Conservation (phyloP, 2,888 invertebrate species). For the Eupsilia transversa region DNA sequence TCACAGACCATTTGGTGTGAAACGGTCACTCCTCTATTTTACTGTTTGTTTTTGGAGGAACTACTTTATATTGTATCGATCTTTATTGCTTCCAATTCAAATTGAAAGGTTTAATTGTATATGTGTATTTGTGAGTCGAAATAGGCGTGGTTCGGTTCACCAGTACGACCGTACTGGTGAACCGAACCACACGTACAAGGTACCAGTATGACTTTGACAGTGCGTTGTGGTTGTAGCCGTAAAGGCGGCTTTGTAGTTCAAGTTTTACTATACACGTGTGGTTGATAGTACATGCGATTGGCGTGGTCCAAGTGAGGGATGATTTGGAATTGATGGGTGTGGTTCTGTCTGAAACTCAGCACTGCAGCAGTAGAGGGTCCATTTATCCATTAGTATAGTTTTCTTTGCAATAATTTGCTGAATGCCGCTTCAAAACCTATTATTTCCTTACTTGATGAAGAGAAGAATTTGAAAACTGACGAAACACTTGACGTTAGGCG, state of each 20-base stretch:
- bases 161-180: conserved; percentile 21
- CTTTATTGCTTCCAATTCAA: conserved; percentile 79
- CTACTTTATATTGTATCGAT: conserved; percentile 73
- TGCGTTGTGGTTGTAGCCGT: not conserved
- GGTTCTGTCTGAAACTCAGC: not conserved
- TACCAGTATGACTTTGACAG: not conserved
- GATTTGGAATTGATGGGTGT: conserved; percentile 26
- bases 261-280: not conserved
- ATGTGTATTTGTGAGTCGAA: conserved; percentile 47
- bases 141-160: conserved; percentile 43
- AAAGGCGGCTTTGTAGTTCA: not conserved
- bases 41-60: conserved; percentile 77
- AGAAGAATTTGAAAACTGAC: too few species aligned
- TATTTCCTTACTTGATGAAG: too few species aligned
- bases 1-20: conserved; percentile 82
- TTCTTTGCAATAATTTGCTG: too few species aligned
- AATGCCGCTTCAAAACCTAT: too few species aligned
- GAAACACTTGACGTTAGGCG: too few species aligned
- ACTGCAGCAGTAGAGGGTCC: not conserved
- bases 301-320: conserved; percentile 31
- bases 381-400: too few species aligned
- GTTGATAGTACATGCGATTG: conserved; percentile 36
- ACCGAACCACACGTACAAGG: not conserved
- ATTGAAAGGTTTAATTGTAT: conserved; percentile 72
- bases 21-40: conserved; percentile 78